phyloP scores from a whole-genome alignment of 2,797 vertebrate species.

The Carapus acus region DNA sequence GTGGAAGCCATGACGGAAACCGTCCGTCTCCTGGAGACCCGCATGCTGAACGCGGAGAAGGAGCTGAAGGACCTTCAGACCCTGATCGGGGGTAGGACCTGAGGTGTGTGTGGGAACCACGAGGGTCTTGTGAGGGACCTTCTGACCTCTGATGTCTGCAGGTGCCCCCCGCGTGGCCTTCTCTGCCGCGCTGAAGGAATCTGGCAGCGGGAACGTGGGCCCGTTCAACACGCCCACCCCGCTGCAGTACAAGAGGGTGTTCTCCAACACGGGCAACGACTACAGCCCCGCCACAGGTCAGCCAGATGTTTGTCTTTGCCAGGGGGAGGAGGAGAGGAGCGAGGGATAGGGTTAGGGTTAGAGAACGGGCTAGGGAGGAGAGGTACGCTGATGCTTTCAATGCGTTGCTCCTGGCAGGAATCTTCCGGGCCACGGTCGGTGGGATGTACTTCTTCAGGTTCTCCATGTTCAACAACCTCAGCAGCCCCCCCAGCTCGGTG shows the following conservation, averaged over 20 bases:
- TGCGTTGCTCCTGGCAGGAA: conserved; percentile 31
- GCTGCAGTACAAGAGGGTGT: conserved; percentile 44
- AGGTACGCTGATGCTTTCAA: no score
- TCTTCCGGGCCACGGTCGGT: conserved; percentile 47
- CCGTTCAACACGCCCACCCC: conserved; percentile 31
- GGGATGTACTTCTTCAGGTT: conserved; percentile 57
- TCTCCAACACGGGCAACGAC: conserved; percentile 44
- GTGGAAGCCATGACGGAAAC: conserved; percentile 31
- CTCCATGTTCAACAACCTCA: conserved; percentile 52
- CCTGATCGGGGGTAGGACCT: conserved; percentile 31
- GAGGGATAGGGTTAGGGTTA: no score
- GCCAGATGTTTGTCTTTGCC: neutral
- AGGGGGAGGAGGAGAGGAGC: no score
- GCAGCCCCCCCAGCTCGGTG: conserved; percentile 31
- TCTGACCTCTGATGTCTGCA: no score
- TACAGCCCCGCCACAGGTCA: conserved; percentile 62
- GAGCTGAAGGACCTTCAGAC: conserved; percentile 39
- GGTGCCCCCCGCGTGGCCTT: conserved; percentile 38
- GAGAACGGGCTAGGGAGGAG: no score
- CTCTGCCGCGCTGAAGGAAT: conserved; percentile 41
- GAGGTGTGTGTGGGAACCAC: neutral
- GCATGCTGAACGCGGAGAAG: conserved; percentile 27
- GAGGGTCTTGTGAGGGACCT: neutral
- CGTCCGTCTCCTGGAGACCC: conserved; percentile 33
- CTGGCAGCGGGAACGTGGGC: conserved; percentile 38